Evolutionary conservation across 2,113 vertebrate species (phyloP), one percentile per base, ranked within the genome.

Genomic region (Eonycteris spelaea): DNA sequence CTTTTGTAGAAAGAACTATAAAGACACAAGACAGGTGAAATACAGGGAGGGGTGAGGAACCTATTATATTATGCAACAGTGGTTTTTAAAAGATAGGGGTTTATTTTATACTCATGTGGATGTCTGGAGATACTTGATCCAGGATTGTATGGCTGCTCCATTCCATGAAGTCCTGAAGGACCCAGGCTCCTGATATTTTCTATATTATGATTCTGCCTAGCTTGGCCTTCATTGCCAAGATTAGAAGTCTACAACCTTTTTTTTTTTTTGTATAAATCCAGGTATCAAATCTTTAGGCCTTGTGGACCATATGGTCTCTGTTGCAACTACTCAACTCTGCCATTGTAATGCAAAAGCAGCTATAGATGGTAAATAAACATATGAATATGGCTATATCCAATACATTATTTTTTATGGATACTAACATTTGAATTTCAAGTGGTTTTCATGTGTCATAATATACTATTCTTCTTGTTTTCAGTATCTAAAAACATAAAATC

Each of bases 401-500:
- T 61, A 67, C 10, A 19, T 53, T 68, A 48, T 79, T n/a, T 10
- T 43, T 18, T 70, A 77, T 77, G 22, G 35, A 68, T 10, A 35
- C 53, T 38, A 85, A 71, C 13, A 45, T 70, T 77, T 96, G 86
- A 77, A 89, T 95, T 91, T 90, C 63, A 78, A 75, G 68, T 80
- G 43, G 85, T 93, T 96, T 96, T 96, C 33, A 82, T 85, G 45
- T 91, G 26, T 93, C 73, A 89, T 80, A 48, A 96, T 89, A 71
- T 80, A 88, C 19, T 70, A 68, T 74, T 83, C 30, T 38, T 68
- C 33, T 55, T 48, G 86, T 82, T 85, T 86, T 80, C 70, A 57
- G 18, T 35, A 87, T 80, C 73, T 80, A 94, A 79, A 87, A 55
- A 59, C 61, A 33, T 90, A 83, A 92, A 79, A 73, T 45, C 21